Conservation (phyloP, 1,140 invertebrate genomes). For the Grapholita molesta region DNA sequence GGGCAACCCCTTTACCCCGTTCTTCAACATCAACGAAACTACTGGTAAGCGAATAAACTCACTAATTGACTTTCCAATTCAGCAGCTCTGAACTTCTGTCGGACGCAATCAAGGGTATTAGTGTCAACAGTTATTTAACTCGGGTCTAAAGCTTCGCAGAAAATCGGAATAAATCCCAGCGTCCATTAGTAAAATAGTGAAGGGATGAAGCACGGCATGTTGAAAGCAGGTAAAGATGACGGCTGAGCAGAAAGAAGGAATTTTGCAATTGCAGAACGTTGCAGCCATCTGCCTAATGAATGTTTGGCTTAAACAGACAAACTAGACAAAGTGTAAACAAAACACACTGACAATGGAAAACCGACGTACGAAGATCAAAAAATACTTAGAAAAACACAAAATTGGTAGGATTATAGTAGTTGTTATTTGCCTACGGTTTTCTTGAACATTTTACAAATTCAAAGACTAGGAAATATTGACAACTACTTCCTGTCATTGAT, state of each 20-base stretch:
- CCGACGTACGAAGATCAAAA: too few species aligned
- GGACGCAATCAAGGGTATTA: slow-evolving; percentile 18
- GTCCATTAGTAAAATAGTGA: slow-evolving; percentile 15
- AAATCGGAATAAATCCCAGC: slow-evolving; percentile 1
- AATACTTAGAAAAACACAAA: too few species aligned
- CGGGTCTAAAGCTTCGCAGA: not conserved
- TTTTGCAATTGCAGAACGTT: slow-evolving; percentile 15
- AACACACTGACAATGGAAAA: not conserved
- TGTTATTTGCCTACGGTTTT: too few species aligned
- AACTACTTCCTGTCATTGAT: too few species aligned
- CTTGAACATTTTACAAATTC: too few species aligned
- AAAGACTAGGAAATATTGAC: too few species aligned
- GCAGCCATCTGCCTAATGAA: slow-evolving; percentile 5
- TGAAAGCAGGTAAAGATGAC: not conserved
- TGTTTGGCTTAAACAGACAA: slow-evolving; percentile 1
- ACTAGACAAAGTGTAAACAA: not conserved
- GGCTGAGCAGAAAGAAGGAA: not conserved
- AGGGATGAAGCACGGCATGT: not conserved
- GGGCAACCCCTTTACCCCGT: slow-evolving; percentile 88
- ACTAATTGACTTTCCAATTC: slow-evolving; percentile 15
- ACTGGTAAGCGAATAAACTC: slow-evolving; percentile 80
- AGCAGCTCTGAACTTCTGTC: not conserved
- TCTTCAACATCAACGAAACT: slow-evolving; percentile 90
- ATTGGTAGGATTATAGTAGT: too few species aligned
- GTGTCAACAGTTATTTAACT: slow-evolving; percentile 11